Evolutionary conservation across 2,113 vertebrate species (phyloP).

Genomic region (Leptodactylus fuscus): DNA sequence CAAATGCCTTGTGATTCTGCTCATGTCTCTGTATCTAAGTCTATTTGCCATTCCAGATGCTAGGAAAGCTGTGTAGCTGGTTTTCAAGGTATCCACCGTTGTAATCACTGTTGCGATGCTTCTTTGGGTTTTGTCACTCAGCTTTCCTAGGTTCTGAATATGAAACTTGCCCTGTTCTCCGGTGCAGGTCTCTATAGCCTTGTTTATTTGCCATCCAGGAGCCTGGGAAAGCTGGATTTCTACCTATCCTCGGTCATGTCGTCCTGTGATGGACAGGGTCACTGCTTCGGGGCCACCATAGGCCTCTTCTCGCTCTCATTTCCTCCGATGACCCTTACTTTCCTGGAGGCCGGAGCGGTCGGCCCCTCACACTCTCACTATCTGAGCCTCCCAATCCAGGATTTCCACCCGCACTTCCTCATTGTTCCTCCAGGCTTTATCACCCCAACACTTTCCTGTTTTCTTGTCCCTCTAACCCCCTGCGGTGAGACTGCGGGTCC

Average conservation of each 20-base stretch:
- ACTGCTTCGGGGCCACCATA: not conserved
- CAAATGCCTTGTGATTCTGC: too few species aligned
- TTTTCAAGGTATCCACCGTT: too few species aligned
- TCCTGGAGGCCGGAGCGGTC: not conserved
- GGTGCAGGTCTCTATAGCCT: not conserved
- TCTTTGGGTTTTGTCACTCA: too few species aligned
- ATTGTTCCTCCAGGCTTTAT: slow-evolving; percentile 60
- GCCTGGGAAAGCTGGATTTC: not conserved
- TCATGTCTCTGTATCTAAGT: not conserved
- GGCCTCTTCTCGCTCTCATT: not conserved
- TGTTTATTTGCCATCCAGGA: not conserved
- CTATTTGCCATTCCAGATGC: not conserved
- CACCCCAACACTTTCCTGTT: slow-evolving; percentile 70
- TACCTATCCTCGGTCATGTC: not conserved
- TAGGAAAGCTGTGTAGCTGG: too few species aligned
- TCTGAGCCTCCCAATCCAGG: fast-evolving
- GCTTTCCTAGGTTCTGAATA: too few species aligned
- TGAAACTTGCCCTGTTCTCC: too few species aligned
- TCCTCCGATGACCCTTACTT: not conserved
- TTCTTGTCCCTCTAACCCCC: slow-evolving; percentile 63
- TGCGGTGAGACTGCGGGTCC: slow-evolving; percentile 50
- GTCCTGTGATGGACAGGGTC: not conserved
- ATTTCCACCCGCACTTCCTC: slow-evolving; percentile 49
- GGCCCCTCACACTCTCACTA: slow-evolving; percentile 61
- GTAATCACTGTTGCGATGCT: too few species aligned